Evolutionary conservation across 2,888 invertebrate genomes (phyloP), one percentile per base, ranked within the genome.

Genomic region (Mythimna vitellina): DNA sequence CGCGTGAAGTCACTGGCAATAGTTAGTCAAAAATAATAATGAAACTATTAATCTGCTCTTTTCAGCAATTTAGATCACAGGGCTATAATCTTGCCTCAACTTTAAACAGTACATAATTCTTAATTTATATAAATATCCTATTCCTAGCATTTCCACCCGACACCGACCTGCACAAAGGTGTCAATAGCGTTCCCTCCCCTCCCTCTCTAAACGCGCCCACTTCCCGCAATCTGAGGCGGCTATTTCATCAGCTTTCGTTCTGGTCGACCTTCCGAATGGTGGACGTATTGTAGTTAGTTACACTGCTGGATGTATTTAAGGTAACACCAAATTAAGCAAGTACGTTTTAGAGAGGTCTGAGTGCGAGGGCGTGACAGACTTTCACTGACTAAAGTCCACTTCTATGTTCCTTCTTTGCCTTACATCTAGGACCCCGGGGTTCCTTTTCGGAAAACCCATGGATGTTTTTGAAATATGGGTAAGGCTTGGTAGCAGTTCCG

Each of bases 161-260:
- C 53, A 46, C 10, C 29, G 2, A 7, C 35, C 56, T 38, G 25
- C 32, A 75, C 51, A 58, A 58, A 64, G 51, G 51, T 49, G 9
- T 62, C 7, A 54, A 17, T 57, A 61, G 29, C 35, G 17, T 29
- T 35, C 42, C n/a, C 53, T 58, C 14, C 42, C 22, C 14, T 20
- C 8, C n/a, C n/a, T 49, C 14, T 3, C 42, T 9, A 12, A 66
- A 42, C 60, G 65, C 78, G 71, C 82, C 78, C 82, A 82, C 78
- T 82, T 64, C 69, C 80, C 60, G 80, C 80, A 80, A 83, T 80
- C 66, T 53, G 63, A 29, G 57, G 53, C 64, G 3, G 17, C 4
- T 80, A 80, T 90, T 90, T 90, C 90, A 84, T 90, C 90, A 90
- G 89, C 85, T 84, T 83, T 85, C 86, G 65, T 80, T 82, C 78